phyloP scores from a whole-genome alignment of 2,888 invertebrate genomes.

The Synergus gifuensis region DNA sequence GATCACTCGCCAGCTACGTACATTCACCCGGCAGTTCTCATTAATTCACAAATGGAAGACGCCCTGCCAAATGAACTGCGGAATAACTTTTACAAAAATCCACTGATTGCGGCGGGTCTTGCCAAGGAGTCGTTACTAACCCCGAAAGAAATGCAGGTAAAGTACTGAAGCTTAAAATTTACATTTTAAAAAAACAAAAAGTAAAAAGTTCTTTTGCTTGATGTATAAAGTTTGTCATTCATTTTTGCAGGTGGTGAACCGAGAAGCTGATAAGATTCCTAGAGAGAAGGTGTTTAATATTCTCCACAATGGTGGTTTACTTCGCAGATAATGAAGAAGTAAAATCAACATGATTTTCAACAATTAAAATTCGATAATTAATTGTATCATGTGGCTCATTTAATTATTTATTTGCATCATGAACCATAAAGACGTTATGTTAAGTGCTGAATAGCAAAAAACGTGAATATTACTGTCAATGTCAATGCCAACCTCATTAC shows the following conservation, averaged over 20 bases:
- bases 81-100: slow-evolving; percentile 89
- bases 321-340: slow-evolving; percentile 48
- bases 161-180: background rate
- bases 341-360: background rate
- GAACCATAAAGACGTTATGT: background rate
- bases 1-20: slow-evolving; percentile 58
- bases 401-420: slow-evolving; percentile 4
- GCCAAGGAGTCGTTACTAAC: slow-evolving; percentile 90
- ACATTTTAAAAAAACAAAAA: background rate
- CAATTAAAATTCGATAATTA: no score
- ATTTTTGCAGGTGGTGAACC: slow-evolving; percentile 81
- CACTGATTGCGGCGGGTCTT: slow-evolving; percentile 84
- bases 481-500: no score
- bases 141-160: slow-evolving; percentile 85
- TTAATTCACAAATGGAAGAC: slow-evolving; percentile 86
- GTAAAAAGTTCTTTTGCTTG: background rate
- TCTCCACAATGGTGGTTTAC: slow-evolving; percentile 85
- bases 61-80: slow-evolving; percentile 84
- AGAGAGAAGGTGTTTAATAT: slow-evolving; percentile 87
- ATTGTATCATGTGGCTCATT: background rate
- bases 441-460: background rate
- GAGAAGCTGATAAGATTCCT: slow-evolving; percentile 90
- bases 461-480: no score
- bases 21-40: slow-evolving; percentile 86
- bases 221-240: slow-evolving; percentile 51